Conservation (phyloP, 2,888 invertebrate species). For the Cataglyphis rosenhaueri region DNA sequence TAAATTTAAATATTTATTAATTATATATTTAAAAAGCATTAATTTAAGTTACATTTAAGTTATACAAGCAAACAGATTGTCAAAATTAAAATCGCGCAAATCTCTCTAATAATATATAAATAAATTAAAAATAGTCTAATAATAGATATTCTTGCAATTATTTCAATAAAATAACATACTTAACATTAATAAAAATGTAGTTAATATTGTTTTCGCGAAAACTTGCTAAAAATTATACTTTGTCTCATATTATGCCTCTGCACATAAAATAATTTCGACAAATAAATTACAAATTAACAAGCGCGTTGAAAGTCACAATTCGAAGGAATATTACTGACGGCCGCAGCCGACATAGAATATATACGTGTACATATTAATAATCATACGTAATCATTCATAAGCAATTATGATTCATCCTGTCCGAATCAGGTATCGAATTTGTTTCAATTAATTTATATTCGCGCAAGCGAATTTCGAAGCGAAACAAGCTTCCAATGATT, state of each 20-base stretch:
- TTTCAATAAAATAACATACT: neutral
- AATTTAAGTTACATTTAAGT: neutral
- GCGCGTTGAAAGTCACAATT: neutral
- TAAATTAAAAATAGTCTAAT: neutral
- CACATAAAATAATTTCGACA: neutral
- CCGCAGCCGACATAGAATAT: neutral
- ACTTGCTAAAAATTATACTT: neutral
- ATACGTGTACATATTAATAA: slow-evolving; percentile 15
- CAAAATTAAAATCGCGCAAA: neutral
- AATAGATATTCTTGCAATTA: neutral
- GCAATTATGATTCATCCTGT: slow-evolving; percentile 14
- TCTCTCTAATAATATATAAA: neutral
- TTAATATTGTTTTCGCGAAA: neutral
- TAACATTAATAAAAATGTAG: neutral
- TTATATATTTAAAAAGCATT: neutral
- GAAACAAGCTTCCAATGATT: slow-evolving; percentile 19
- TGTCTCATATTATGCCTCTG: neutral
- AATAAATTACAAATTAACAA: neutral
- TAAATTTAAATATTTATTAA: neutral
- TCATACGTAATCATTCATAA: slow-evolving; percentile 35
- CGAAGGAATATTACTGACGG: neutral
- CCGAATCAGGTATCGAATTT: slow-evolving; percentile 24
- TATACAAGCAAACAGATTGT: neutral
- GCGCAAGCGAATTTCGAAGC: neutral
- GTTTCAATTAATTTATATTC: slow-evolving; percentile 52